phyloP scores from a whole-genome alignment of 2,113 vertebrate species.

The Pogonocichla stellata region DNA sequence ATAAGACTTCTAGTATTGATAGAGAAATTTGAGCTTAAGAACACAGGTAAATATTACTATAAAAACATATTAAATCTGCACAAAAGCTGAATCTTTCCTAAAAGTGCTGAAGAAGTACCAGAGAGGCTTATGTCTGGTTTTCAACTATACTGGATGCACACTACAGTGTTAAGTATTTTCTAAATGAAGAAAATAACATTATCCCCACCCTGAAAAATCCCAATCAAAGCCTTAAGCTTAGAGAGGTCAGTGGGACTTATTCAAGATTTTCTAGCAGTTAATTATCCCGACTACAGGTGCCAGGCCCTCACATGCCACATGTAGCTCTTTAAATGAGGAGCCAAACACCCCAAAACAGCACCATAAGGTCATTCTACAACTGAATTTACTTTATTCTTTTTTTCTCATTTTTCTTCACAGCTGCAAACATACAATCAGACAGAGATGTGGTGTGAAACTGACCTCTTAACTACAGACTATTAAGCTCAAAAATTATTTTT shows the following conservation, averaged over 20 bases:
- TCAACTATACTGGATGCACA: neutral
- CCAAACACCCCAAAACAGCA: neutral
- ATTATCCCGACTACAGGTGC: neutral
- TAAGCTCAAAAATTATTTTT: neutral
- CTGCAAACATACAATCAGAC: neutral
- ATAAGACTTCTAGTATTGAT: neutral
- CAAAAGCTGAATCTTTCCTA: neutral
- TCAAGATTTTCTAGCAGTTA: neutral
- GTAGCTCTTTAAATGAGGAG: neutral
- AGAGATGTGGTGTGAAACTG: neutral
- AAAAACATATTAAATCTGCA: neutral
- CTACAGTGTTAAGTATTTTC: neutral
- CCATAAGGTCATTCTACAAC: neutral
- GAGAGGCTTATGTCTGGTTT: neutral
- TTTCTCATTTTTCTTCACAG: neutral
- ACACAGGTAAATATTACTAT: neutral
- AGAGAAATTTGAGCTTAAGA: neutral
- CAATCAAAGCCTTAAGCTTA: neutral
- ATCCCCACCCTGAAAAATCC: neutral
- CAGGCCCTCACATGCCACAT: neutral
- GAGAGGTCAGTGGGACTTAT: neutral
- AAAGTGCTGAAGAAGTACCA: neutral
- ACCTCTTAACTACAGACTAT: neutral
- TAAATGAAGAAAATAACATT: neutral
- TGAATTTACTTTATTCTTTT: neutral